A percentile compares a stretch with the other conserved stretches of the same genome.
phyloP scores from a whole-genome alignment of 2,888 invertebrate species.

The Trichogramma dendrolimi region DNA sequence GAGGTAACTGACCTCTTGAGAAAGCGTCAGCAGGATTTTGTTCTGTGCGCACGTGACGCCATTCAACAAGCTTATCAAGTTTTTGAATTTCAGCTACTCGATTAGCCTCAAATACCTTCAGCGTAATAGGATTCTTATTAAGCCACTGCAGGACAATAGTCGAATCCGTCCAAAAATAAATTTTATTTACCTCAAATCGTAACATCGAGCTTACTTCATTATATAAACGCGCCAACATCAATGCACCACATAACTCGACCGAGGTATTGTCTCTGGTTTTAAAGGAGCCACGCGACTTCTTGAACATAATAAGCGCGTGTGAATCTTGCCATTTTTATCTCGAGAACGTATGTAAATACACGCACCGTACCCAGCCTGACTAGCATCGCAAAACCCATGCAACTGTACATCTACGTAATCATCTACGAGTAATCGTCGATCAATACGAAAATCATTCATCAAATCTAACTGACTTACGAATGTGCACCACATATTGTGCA shows the following conservation, averaged over 20 bases:
- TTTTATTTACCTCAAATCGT: slow-evolving; percentile 2
- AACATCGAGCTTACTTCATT: neutral
- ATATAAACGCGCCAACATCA: too few relatives aligned
- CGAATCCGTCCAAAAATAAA: slow-evolving; percentile 32
- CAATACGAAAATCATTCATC: too few relatives aligned
- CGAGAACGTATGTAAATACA: slow-evolving; percentile 17
- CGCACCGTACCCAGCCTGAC: slow-evolving; percentile 18
- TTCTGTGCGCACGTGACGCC: slow-evolving; percentile 26
- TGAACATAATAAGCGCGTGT: slow-evolving; percentile 4
- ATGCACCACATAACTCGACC: slow-evolving; percentile 18
- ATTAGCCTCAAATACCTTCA: slow-evolving; percentile 33
- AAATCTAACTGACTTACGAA: too few relatives aligned
- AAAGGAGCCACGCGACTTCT: slow-evolving; percentile 19
- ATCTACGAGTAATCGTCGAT: too few relatives aligned
- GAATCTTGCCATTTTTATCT: neutral
- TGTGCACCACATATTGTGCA: too few relatives aligned
- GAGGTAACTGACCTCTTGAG: slow-evolving; percentile 26
- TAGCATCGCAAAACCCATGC: slow-evolving; percentile 30
- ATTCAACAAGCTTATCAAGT: slow-evolving; percentile 10
- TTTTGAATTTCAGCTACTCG: slow-evolving; percentile 28
- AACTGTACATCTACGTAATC: slow-evolving; percentile 12
- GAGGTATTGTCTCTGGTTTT: slow-evolving; percentile 11
- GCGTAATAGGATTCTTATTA: slow-evolving; percentile 15
- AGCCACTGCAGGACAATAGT: slow-evolving; percentile 33
- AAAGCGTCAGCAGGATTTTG: slow-evolving; percentile 31